Base-by-base conservation (phyloP, 2,797 vertebrate species). In the Lagorchestes hirsutus region DNA sequence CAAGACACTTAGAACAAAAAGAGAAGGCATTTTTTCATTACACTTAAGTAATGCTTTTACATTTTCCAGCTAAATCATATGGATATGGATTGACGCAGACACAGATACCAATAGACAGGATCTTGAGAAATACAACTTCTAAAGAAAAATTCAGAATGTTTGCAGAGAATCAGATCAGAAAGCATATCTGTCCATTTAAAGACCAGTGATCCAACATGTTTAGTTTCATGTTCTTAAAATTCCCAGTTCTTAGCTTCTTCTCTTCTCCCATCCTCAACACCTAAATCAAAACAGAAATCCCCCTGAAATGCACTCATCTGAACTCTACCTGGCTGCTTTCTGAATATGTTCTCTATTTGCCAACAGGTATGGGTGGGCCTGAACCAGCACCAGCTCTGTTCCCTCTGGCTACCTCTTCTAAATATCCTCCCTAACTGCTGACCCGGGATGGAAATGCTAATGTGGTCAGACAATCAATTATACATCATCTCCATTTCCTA, bases 1-100 rank as follows among this genome's bases (percentile, higher is more conserved):
- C 93, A 95, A 46, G 92, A 95, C 93, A 91, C 40, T 27, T 94
- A n/a, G 54, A 91, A 91, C 54, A 95, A 91, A 96, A 96, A 97
- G 93, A 31, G 54, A 95, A 95, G 74, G 92, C 55, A 93, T 57
- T 29, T 94, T 90, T 95, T 27, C 54, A 92, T 94, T 95, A 82
- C 46, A 91, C 28, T 95, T 57, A 96, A 94, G 46, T 58, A 92
- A 95, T 82, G 16, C 10, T 24, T 46, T 91, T 96, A 67, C 52
- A 24, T 93, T 95, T 94, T 95, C 90, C 91, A 58, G 90, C 93
- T 93, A 95, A 50, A 24, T 94, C 95, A 94, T 31, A 46, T 46
- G 22, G n/a, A 22, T 74, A 74, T 82, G n/a, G 8, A 74, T n/a
- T 74, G 62, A 24, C 8, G 24, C n/a, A 82, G n/a, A 40, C 18